Base-by-base conservation (phyloP, 1,140 invertebrate genomes). In the Sipha flava region DNA sequence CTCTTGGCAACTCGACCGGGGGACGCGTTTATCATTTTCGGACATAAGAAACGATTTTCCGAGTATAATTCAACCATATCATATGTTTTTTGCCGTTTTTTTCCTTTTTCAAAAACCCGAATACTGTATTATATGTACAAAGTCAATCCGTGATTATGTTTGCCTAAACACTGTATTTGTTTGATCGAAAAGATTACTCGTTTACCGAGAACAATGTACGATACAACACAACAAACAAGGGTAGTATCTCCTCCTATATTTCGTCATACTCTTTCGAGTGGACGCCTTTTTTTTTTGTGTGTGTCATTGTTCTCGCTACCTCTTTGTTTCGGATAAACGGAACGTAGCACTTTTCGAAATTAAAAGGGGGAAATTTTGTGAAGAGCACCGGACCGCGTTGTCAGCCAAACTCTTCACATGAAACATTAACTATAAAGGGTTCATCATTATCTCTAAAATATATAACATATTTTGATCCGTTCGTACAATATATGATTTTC, bases 321-420 rank as follows among this genome's bases (percentile, higher is more conserved):
- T 75, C 47, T 37, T 75, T 75, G 72, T 75, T 75, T 75, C 45
- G 47, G 26, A 54, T 49, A 52, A 57, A 49, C 47, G 5, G 23
- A 75, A 54, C n/a, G n/a, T 14, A 75, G 72, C 72, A 75, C 72
- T 75, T 52, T 75, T 75, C 47, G 37, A 75, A 75, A 75, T 75
- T 75, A 75, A 75, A 75, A 49, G 49, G 47, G 72, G 72, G 47
- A 66, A 66, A 26, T 66, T 40, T 31, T 40, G 18, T 21, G 31
- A 16, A 21, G 43, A 66, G 34, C 37, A 21, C 14, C 12, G 64
- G 37, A 43, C 64, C 34, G n/a, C n/a, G 64, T 66, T 66, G 64
- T 66, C 64, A 66, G 34, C 43, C 37, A 12, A 34, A 66, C 64
- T 66, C 34, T 40, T 40, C 62, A 10, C 34, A 16, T 43, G 21